These are phyloP conservation scores for Incurvaria masculella DNA, from an alignment of 2,888 invertebrate species.

Conservation along the genomic window DNA sequence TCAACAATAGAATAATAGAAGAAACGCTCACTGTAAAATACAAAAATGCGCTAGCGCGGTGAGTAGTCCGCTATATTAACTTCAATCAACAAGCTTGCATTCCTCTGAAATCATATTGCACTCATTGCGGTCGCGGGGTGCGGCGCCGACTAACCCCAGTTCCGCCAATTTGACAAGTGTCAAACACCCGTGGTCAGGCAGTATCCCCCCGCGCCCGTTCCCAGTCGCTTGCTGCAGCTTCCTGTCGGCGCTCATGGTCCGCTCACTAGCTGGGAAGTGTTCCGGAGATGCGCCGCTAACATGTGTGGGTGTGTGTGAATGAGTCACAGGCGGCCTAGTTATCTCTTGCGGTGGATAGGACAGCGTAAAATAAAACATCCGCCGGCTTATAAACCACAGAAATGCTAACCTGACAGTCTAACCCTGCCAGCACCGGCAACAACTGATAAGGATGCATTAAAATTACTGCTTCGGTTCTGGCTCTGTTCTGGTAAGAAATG, in stretches of 20 bases:
- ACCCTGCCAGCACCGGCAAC: too few species aligned
- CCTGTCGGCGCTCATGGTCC: not conserved
- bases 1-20: conserved; percentile 98
- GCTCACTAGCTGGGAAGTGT: not conserved
- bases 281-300: not conserved
- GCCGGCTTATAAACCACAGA: not conserved
- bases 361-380: not conserved
- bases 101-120: too few species aligned
- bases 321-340: not conserved
- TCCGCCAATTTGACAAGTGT: conserved; percentile 45
- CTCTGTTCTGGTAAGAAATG: too few species aligned
- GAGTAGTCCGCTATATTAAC: conserved; percentile 55
- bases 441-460: too few species aligned
- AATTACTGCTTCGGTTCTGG: too few species aligned
- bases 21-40: conserved; percentile 95
- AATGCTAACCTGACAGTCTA: too few species aligned
- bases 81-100: too few species aligned
- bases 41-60: conserved; percentile 95
- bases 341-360: not conserved
- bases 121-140: not conserved
- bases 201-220: conserved; percentile 26
- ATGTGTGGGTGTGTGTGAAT: not conserved
- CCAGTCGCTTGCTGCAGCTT: not conserved
- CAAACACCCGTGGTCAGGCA: conserved; percentile 49
- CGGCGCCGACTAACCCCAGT: conserved; percentile 33